phyloP scores from a whole-genome alignment of 2,888 invertebrate species.

The Himalopsyche kuldschensis region DNA sequence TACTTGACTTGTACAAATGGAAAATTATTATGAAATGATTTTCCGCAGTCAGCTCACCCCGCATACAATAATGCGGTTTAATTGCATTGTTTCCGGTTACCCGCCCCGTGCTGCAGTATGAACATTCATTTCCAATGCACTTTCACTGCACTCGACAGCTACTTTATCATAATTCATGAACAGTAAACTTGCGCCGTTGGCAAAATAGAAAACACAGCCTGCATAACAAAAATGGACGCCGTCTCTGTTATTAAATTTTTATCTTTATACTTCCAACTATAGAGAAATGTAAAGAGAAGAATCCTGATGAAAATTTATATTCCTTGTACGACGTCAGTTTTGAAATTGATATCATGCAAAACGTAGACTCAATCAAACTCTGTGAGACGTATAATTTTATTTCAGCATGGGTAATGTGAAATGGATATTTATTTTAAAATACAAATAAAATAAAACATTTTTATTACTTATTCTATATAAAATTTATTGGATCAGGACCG shows the following conservation, averaged over 20 bases:
- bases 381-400: too few species aligned
- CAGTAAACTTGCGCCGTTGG: not conserved
- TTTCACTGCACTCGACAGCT: not conserved
- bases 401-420: too few species aligned
- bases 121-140: not conserved
- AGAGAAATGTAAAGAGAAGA: too few species aligned
- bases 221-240: not conserved
- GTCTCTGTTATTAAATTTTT: not conserved
- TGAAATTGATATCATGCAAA: too few species aligned
- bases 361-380: too few species aligned
- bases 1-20: too few species aligned
- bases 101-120: not conserved
- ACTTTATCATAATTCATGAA: conserved; percentile 6
- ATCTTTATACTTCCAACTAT: not conserved
- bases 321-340: too few species aligned
- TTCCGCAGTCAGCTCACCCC: not conserved
- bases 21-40: not conserved
- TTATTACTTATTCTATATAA: too few species aligned
- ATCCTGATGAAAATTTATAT: too few species aligned
- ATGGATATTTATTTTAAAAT: too few species aligned
- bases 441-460: too few species aligned
- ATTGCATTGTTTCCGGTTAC: conserved; percentile 1
- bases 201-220: not conserved
- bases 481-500: too few species aligned
- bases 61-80: not conserved